These are phyloP conservation scores for Thecophora atra DNA, from an alignment of 2,888 invertebrate genomes.

Conservation along the genomic window DNA sequence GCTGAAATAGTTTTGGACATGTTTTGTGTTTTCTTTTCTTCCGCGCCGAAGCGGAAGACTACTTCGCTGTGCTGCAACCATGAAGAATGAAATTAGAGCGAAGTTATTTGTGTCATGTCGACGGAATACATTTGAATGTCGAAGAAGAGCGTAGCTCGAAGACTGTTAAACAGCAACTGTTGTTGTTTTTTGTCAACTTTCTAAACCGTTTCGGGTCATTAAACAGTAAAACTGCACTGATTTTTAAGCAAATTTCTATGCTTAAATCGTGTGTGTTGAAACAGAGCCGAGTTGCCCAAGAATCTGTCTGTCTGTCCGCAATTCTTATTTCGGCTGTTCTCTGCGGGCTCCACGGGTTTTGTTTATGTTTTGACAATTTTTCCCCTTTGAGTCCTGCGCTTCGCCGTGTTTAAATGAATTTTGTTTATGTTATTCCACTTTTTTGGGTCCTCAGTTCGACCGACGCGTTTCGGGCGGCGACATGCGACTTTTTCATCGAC, in stretches of 20 bases:
- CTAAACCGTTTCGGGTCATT: neutral
- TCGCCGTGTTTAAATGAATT: conserved; percentile 2
- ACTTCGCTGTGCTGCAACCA: conserved; percentile 21
- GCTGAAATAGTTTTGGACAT: neutral
- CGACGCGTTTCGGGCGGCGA: conserved; percentile 4
- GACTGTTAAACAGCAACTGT: conserved; percentile 14
- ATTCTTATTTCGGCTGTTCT: neutral
- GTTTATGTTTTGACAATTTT: neutral
- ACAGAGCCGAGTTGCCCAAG: neutral
- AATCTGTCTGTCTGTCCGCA: neutral
- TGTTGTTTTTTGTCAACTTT: conserved; percentile 5
- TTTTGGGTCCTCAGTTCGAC: conserved; percentile 4
- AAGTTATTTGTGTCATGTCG: no score
- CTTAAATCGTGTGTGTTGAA: neutral
- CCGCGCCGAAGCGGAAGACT: neutral
- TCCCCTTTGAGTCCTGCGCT: neutral
- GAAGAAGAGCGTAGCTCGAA: conserved; percentile 30
- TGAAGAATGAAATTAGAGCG: conserved; percentile 39
- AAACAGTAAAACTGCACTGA: neutral
- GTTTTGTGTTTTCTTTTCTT: no score
- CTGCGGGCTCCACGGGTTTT: neutral
- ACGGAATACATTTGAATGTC: conserved; percentile 52
- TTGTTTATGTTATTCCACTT: neutral
- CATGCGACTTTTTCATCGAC: conserved; percentile 18
- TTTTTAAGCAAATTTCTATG: conserved; percentile 27